These are phyloP conservation scores for Poecilia velifera DNA, from an alignment of 2,797 vertebrate species.

Conservation along the genomic window DNA sequence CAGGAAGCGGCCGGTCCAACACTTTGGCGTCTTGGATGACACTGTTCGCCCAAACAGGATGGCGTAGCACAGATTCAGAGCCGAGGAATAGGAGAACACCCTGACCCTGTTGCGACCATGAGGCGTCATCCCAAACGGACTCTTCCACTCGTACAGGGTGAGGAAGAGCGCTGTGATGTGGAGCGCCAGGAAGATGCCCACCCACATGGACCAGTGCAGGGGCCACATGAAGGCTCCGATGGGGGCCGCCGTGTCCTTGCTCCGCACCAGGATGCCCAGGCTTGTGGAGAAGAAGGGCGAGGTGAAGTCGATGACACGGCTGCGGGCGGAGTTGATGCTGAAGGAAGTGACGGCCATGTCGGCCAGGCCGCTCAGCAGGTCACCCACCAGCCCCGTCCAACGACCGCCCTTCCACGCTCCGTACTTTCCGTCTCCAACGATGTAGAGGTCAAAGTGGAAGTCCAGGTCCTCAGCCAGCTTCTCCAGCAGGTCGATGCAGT, in stretches of 20 bases:
- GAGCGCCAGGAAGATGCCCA: slow-evolving; percentile 89
- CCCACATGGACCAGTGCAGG: slow-evolving; percentile 95
- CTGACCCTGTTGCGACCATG: slow-evolving; percentile 89
- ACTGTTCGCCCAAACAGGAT: slow-evolving; percentile 92
- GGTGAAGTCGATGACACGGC: slow-evolving; percentile 91
- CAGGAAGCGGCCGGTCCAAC: slow-evolving; percentile 91
- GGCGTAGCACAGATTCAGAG: slow-evolving; percentile 92
- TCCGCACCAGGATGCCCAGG: slow-evolving; percentile 90
- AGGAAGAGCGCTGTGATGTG: slow-evolving; percentile 91
- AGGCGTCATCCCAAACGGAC: slow-evolving; percentile 92
- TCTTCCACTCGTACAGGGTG: slow-evolving; percentile 93
- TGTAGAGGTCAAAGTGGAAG: slow-evolving; percentile 91
- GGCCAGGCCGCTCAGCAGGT: slow-evolving; percentile 85
- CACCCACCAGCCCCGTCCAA: slow-evolving; percentile 92
- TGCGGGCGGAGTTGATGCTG: slow-evolving; percentile 91
- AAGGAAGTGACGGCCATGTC: slow-evolving; percentile 96
- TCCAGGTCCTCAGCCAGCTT: slow-evolving; percentile 89
- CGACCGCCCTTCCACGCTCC: slow-evolving; percentile 86
- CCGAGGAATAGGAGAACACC: slow-evolving; percentile 92
- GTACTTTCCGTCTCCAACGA: slow-evolving; percentile 91
- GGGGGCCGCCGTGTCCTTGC: slow-evolving; percentile 87
- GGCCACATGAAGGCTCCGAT: slow-evolving; percentile 95
- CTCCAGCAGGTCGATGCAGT: slow-evolving; percentile 93
- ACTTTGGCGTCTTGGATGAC: slow-evolving; percentile 92
- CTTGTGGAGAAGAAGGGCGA: slow-evolving; percentile 96